Evolutionary conservation across 2,888 invertebrate genomes (phyloP).

Genomic region (Mechanitis messenoides): DNA sequence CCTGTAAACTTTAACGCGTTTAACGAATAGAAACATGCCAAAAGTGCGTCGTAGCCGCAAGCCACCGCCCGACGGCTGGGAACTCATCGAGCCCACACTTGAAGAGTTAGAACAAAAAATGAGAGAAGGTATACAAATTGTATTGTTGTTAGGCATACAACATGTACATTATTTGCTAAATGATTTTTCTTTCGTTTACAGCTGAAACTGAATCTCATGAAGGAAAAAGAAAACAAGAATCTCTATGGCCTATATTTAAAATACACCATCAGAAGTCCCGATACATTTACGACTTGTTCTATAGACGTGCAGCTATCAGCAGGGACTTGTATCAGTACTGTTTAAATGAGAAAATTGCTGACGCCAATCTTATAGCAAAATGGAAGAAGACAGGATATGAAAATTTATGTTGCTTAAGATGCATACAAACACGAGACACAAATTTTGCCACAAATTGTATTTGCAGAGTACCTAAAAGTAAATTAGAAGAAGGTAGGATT

Average conservation of each 20-base stretch:
- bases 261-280: constrained; percentile 98
- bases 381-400: constrained; percentile 99
- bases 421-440: constrained; percentile 98
- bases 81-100: constrained; percentile 97
- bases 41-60: constrained; percentile 94
- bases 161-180: not conserved
- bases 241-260: constrained; percentile 99
- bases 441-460: constrained; percentile 99
- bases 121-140: constrained; percentile 88
- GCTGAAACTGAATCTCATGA: constrained; percentile 99
- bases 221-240: constrained; percentile 98
- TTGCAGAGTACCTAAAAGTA: constrained; percentile 97
- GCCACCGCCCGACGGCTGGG: constrained; percentile 99
- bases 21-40: constrained; percentile 78
- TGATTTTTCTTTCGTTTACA: constrained; percentile 52
- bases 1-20: too few species aligned
- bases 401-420: constrained; percentile 97
- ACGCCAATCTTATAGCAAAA: constrained; percentile 97
- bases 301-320: constrained; percentile 96
- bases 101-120: constrained; percentile 99
- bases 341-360: constrained; percentile 96
- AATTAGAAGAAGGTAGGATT: constrained; percentile 96
- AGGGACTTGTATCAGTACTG: constrained; percentile 97
- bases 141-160: not conserved
- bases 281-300: constrained; percentile 97